Evolutionary conservation across 30 jellyfish, hydroid and myxozoan species (phyloP).

Genomic region (Chironex yamaguchii): DNA sequence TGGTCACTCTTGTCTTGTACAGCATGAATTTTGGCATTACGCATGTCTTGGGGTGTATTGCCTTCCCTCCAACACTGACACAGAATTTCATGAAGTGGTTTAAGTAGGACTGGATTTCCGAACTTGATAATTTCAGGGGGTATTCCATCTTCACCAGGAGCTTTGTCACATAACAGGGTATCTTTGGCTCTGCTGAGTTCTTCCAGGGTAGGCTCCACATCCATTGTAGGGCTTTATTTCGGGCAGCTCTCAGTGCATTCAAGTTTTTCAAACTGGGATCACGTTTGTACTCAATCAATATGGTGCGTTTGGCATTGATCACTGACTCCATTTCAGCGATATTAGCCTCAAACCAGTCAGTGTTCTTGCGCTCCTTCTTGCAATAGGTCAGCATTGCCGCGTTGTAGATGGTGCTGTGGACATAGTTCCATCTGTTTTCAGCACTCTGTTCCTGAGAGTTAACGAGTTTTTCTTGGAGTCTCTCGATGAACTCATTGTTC

Average conservation of each 20-base stretch:
- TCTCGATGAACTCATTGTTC: neutral
- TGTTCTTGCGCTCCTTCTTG: neutral
- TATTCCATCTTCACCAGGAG: no score
- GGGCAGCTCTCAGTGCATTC: constrained; percentile 16
- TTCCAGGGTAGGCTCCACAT: constrained; percentile 24
- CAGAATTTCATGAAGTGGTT: no score
- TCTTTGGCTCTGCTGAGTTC: no score
- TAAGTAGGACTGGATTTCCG: no score
- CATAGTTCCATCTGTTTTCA: constrained; percentile 1
- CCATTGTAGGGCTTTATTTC: constrained; percentile 11
- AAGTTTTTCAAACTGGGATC: constrained; percentile 2
- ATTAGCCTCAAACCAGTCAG: constrained; percentile 38
- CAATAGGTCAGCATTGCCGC: constrained; percentile 27
- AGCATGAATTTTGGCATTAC: no score
- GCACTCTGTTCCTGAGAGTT: neutral
- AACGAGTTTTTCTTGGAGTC: neutral
- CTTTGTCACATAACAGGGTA: no score
- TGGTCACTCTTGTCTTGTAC: no score
- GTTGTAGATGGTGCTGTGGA: constrained; percentile 3
- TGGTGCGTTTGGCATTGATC: constrained; percentile 32
- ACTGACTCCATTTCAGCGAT: neutral
- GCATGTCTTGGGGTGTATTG: no score
- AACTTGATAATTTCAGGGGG: no score
- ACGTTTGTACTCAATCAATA: neutral
- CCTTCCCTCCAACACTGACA: no score